A percentile compares a stretch with the other conserved stretches of the same genome.
Evolutionary conservation across 2,888 invertebrate genomes (phyloP).

Genomic region (Cetonia aurata): DNA sequence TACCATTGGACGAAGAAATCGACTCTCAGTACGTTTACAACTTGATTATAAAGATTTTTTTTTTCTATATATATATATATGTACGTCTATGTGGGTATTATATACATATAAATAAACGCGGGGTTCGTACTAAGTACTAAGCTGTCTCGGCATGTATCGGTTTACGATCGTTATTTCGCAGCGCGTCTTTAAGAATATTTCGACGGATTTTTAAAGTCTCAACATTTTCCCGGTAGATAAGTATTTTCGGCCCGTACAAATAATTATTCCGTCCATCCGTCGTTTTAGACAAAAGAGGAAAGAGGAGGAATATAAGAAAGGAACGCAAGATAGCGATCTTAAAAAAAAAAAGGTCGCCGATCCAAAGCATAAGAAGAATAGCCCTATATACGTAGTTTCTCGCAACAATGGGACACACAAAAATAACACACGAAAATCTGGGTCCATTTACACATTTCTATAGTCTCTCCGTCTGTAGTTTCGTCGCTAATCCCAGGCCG

Average conservation of each 20-base stretch:
- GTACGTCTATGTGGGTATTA: not conserved
- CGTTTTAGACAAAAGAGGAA: conserved; percentile 36
- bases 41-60: conserved; percentile 48
- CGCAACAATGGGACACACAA: conserved; percentile 39
- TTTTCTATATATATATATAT: conserved; percentile 28
- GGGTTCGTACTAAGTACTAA: not conserved
- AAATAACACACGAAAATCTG: conserved; percentile 39
- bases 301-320: conserved; percentile 23
- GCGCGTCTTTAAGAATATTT: not conserved
- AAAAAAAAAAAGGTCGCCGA: conserved; percentile 30
- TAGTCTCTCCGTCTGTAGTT: conserved; percentile 22
- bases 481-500: conserved; percentile 37
- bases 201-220: no score
- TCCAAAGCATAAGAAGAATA: conserved; percentile 24
- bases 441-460: conserved; percentile 44
- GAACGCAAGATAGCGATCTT: conserved; percentile 36
- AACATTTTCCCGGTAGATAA: no score
- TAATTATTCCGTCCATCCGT: conserved; percentile 26
- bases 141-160: conserved; percentile 3
- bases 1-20: conserved; percentile 62
- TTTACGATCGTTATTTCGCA: conserved; percentile 18
- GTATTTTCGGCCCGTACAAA: no score
- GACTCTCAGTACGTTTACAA: conserved; percentile 46
- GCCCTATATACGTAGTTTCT: conserved; percentile 26
- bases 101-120: conserved; percentile 8